Evolutionary conservation across 2,113 vertebrate genomes (phyloP).

Genomic region (Oncorhynchus clarkii): DNA sequence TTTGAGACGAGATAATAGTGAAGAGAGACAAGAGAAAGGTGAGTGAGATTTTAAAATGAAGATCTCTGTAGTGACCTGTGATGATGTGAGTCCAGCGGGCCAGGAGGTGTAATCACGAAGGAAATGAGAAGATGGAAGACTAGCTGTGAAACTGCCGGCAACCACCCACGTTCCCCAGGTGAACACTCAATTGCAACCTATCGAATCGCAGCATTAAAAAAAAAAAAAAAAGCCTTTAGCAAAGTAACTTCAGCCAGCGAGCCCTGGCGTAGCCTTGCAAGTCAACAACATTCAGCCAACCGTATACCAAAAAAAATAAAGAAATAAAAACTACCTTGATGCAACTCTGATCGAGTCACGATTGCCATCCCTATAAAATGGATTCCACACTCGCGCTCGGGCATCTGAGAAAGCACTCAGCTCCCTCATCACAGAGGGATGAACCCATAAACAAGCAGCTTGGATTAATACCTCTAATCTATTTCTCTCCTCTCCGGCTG

Average conservation of each 20-base stretch:
- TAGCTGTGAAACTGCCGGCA: neutral
- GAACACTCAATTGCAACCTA: slow-evolving; percentile 9
- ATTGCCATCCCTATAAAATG: slow-evolving; percentile 18
- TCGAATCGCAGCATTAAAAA: neutral
- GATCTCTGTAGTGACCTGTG: neutral
- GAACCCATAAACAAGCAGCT: neutral
- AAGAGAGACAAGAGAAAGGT: slow-evolving; percentile 1
- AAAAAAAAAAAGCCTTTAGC: neutral
- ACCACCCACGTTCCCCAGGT: neutral
- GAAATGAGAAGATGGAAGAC: slow-evolving; percentile 2
- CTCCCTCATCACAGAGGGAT: neutral
- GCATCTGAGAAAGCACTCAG: neutral
- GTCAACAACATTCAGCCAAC: neutral
- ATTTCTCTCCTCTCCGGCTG: slow-evolving; percentile 1
- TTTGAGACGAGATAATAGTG: too few species aligned
- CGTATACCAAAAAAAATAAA: neutral
- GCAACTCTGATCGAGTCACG: slow-evolving; percentile 44
- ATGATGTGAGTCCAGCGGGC: neutral
- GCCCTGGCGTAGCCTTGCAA: neutral
- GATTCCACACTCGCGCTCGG: slow-evolving; percentile 33
- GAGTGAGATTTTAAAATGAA: neutral
- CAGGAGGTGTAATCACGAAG: neutral
- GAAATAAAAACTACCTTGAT: too few species aligned
- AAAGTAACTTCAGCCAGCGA: slow-evolving; percentile 4
- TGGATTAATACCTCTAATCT: neutral